Evolutionary conservation across 2,888 invertebrate genomes (phyloP), one percentile per base, ranked within the genome.

Genomic region (Baronia brevicornis): DNA sequence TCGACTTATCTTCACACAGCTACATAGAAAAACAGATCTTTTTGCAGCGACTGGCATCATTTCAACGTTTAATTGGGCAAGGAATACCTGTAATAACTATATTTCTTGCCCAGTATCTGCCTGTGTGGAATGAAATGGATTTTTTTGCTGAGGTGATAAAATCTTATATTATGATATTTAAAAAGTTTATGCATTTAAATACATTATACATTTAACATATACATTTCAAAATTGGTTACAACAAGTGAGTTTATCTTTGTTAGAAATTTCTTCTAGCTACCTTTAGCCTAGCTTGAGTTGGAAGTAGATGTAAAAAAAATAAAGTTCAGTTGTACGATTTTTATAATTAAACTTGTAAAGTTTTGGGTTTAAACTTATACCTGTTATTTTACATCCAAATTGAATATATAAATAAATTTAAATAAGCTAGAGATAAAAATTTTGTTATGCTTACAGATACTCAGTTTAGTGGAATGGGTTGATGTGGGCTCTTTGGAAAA

Each of bases 81-180:
- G 82, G 79, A 5, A 46, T 84, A 5, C 79, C 84, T 0, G 71
- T 75, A 3, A 55, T 79, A 25, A 78, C 84, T 3, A 45, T 57
- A 8, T 84, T 84, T 39, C 54, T 85, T 2, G 73, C 78, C 0
- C 74, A 79, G 39, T 80, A 62, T 34, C 47, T 85, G 22, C 72
- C 70, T 0, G 54, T 75, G 14, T 85, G 85, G 85, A 80, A 84
- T 25, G 84, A 84, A 39, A 64, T 37, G 15, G 75, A 79, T 30
- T 79, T 57, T 38, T 74, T 73, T 42, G 36, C 59, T 30, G 79
- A 85, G 74, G 85, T 84, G 51, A 47, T 24, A 5, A 8, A 4
- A n/a, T 9, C 15, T n/a, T 3, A 2, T 9, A 5, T 11, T 14
- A 5, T 17, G 5, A 24, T 25, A 9, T 29, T 3, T 32, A 11